Evolutionary conservation across 2,888 invertebrate species (phyloP).

Genomic region (Meliscaeva auricollis): DNA sequence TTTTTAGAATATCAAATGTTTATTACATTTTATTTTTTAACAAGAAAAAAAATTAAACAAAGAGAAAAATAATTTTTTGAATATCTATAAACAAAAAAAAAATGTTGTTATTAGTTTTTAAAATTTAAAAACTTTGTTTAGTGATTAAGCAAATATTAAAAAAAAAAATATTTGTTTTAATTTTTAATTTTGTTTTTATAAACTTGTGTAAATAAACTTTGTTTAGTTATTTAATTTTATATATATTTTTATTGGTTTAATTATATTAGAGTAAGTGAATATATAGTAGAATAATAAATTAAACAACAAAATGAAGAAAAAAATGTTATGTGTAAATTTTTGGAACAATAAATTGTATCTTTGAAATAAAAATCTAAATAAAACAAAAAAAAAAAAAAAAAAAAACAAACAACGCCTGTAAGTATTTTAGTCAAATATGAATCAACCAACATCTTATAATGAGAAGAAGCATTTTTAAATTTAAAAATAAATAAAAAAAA

Average conservation of each 20-base stretch:
- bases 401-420: conserved; percentile 61
- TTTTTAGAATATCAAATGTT: conserved; percentile 69
- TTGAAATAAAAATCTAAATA: conserved; percentile 39
- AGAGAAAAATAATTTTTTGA: conserved; percentile 48
- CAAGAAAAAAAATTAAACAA: not conserved
- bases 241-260: conserved; percentile 12
- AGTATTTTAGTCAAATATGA: conserved; percentile 75
- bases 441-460: conserved; percentile 59
- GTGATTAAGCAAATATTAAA: conserved; percentile 2
- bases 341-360: conserved; percentile 69
- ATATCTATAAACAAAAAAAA: conserved; percentile 42
- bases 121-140: conserved; percentile 14
- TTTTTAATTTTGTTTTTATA: conserved; percentile 4
- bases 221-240: conserved; percentile 30
- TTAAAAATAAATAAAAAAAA: conserved; percentile 55
- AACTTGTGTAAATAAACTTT: conserved; percentile 21
- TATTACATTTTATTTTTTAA: conserved; percentile 15
- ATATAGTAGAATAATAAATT: conserved; percentile 73
- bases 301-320: conserved; percentile 34
- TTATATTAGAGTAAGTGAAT: conserved; percentile 61
- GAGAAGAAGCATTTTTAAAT: conserved; percentile 70
- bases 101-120: conserved; percentile 54
- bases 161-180: too few relatives aligned
- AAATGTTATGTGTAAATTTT: conserved; percentile 69
- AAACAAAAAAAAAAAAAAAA: conserved; percentile 44